phyloP scores from a whole-genome alignment of 53 echinoderm and acorn worm species.

The Echinometra lucunter region DNA sequence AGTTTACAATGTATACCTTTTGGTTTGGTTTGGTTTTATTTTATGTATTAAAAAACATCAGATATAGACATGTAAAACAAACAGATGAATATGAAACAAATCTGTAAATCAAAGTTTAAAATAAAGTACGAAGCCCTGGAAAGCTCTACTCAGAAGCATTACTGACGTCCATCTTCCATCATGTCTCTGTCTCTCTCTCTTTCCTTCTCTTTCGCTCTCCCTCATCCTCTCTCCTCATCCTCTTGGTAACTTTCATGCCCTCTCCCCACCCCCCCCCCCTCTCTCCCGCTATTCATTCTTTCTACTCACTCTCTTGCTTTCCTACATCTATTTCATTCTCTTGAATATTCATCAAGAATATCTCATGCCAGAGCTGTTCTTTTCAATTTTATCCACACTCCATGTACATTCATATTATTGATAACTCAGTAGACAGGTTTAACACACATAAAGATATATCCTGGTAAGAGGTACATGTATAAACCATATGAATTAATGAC shows the following conservation, averaged over 20 bases:
- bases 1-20: neutral
- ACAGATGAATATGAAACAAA: too few species aligned
- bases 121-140: too few species aligned
- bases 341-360: neutral
- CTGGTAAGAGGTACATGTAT: neutral
- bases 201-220: neutral
- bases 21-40: too few species aligned
- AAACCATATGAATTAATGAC: neutral
- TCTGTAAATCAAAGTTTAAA: too few species aligned
- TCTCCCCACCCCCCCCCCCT: neutral
- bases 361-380: neutral
- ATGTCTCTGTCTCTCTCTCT: neutral
- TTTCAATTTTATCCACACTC: neutral
- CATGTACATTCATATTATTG: neutral
- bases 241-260: neutral
- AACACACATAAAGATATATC: neutral
- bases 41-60: too few species aligned
- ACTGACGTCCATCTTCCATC: neutral
- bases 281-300: neutral
- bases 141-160: too few species aligned
- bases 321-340: neutral
- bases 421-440: neutral
- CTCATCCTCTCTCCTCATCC: neutral
- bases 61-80: too few species aligned
- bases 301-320: neutral